Evolutionary conservation across 2,113 vertebrate species (phyloP), one percentile per base, ranked within the genome.

Genomic region (Gobiocypris rarus): DNA sequence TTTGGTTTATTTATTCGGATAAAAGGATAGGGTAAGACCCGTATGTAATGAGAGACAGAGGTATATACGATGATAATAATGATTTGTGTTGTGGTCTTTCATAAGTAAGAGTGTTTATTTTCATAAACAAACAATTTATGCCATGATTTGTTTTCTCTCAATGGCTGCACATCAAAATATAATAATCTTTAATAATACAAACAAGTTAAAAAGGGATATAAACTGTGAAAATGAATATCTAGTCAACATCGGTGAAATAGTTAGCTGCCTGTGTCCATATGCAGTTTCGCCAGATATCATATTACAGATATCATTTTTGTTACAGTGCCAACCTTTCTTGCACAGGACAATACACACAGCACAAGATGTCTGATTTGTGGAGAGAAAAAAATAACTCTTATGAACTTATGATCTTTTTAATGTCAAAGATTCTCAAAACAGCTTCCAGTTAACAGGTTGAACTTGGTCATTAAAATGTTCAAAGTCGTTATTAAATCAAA

Each of bases 31-130:
- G 59, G 52, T 26, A 15, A n/a, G 43, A 58, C 75, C 28, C 31
- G 14, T 61, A 26, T 63, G 78, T 81, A 19, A 81, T 26, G 61
- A 79, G 63, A 80, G 10, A 75, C 19, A 14, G 9, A 78, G 34
- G 69, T 59, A 69, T 43, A 38, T 81, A 58, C 14, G 17, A n/a
- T 80, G 31, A 15, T 75, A 63, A 84, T 54, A 80, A 75, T 81
- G 26, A 41, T 70, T 22, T 56, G 70, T 69, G 69, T 34, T 80
- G 48, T 54, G 69, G 74, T 83, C 50, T 58, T 75, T 83, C 70
- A 54, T 59, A 67, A 48, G 75, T 31, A 8, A 58, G 83, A 52
- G 74, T 54, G 2, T 54, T 54, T 22, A 54, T 54, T 54, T 54
- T 54, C 38, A 54, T 54, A 17, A 22, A 54, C 6, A 22, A 54